Conservation (phyloP, 92 coral and sea anemone genomes). For the Parazoanthus swiftii region DNA sequence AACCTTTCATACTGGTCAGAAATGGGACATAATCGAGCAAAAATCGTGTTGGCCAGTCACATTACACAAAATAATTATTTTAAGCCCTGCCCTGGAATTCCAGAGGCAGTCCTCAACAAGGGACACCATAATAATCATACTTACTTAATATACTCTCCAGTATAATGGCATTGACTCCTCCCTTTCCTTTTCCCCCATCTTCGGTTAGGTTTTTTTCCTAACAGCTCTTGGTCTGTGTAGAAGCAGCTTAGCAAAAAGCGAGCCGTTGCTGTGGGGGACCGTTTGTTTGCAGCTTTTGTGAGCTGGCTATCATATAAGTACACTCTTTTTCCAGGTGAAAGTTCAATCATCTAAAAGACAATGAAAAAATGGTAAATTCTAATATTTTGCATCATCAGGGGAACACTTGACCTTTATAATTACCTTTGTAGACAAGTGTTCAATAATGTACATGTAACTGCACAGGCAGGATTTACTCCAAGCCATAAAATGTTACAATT, state of each 20-base stretch:
- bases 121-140: neutral
- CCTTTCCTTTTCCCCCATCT: neutral
- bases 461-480: neutral
- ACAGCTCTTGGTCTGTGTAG: constrained; percentile 1
- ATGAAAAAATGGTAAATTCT: neutral
- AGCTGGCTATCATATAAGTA: neutral
- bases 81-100: too few species aligned
- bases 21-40: too few species aligned
- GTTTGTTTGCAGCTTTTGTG: neutral
- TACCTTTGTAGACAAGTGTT: neutral
- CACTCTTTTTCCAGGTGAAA: neutral
- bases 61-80: too few species aligned
- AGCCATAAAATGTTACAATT: neutral
- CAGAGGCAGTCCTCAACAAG: too few species aligned
- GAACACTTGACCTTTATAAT: neutral
- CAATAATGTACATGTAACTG: neutral
- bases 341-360: neutral
- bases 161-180: neutral
- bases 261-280: neutral
- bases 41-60: too few species aligned
- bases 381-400: neutral
- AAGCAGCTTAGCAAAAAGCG: neutral
- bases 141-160: neutral
- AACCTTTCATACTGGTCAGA: too few species aligned
- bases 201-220: neutral